A percentile compares a stretch with the other conserved stretches of the same genome.
phyloP scores from a whole-genome alignment of 2,888 invertebrate species.

The Dysmachus trigonus region DNA sequence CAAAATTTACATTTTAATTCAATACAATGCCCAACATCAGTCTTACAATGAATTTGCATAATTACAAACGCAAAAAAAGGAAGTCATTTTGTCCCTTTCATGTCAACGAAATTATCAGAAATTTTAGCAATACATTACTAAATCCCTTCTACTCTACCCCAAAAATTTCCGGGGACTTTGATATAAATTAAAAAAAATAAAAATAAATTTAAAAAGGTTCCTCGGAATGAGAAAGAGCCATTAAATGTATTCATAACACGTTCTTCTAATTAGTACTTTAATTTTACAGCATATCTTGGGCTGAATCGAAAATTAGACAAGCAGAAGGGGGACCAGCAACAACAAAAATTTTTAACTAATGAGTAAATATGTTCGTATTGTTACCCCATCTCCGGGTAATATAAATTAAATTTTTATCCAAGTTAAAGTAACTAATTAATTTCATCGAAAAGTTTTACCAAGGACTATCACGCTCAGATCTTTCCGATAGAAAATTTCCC shows the following conservation, averaged over 20 bases:
- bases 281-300: neutral
- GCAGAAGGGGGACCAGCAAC: neutral
- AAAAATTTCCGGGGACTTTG: neutral
- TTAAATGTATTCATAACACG: neutral
- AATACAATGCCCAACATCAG: slow-evolving; percentile 6
- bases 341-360: neutral
- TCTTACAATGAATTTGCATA: slow-evolving; percentile 15
- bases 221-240: neutral
- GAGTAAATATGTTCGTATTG: neutral
- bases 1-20: slow-evolving; percentile 24
- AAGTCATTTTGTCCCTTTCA: slow-evolving; percentile 17
- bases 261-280: neutral
- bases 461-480: neutral
- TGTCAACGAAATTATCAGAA: neutral
- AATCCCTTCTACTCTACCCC: neutral
- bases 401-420: neutral
- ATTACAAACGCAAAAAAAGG: slow-evolving; percentile 9
- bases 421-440: neutral
- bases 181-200: neutral
- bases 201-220: neutral
- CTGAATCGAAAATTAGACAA: neutral
- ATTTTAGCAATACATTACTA: neutral
- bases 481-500: neutral
- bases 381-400: neutral
- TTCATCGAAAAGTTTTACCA: neutral